Base-by-base conservation (phyloP, 2,888 invertebrate genomes). In the Leucophenga maculata region DNA sequence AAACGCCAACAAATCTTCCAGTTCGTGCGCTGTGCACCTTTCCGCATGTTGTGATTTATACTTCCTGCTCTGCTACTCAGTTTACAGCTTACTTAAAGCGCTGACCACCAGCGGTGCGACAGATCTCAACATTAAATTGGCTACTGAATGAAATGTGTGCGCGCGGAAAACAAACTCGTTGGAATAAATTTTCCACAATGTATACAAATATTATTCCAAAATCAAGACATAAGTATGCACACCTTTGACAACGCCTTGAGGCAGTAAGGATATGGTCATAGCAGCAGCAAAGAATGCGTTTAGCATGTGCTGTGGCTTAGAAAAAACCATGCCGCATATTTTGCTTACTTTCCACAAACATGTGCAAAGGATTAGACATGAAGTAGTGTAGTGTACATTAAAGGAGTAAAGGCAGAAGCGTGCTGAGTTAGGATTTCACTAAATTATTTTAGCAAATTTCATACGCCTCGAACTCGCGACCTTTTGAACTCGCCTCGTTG, bases 51-150 rank as follows among this genome's bases (percentile, higher is more conserved):
- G 26, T 39, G 73, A 74, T 76, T 77, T 75, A 74, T 75, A 74
- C 71, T 76, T 78, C 78, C 76, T 39, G 39, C 32, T 6, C 3
- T 8, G 3, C 39, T 11, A 74, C 75, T 73, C 72, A 70, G 74
- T 76, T 75, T 71, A 74, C 70, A 73, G 54, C 52, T 31, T 67
- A 32, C 14, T 32, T 26, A n/a, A 55, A 60, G 20, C n/a, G 59
- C 16, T 16, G 26, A 26, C 32, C 26, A 52, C 22, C 14, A n/a
- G 31, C 57, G 14, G 2, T 57, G 57, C 14, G 39, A 57, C 32
- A 39, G 39, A 39, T 11, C 39, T 39, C 39, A 39, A 39, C 26
- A 39, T 8, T 39, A 39, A 39, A 39, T 39, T 39, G 39, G 39
- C 39, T 39, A 39, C 39, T 11, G 39, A 39, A 39, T 26, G 26